These are phyloP conservation scores for Rhagophthalmus giganteus DNA, from an alignment of 2,888 invertebrate genomes.

Conservation along the genomic window DNA sequence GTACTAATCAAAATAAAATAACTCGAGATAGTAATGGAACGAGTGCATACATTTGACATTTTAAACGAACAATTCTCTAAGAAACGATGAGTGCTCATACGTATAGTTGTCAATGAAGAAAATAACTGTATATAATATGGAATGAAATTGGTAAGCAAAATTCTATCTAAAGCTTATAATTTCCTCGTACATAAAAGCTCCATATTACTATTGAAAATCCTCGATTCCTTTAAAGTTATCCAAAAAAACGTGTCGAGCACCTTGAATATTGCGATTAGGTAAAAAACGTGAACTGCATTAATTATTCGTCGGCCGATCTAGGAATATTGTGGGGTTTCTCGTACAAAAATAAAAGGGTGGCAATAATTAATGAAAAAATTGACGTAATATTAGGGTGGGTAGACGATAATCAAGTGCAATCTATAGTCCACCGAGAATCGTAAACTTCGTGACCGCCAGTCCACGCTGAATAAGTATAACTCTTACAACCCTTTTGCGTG, in stretches of 20 bases:
- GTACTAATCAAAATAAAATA: conserved; percentile 11
- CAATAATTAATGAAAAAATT: conserved; percentile 1
- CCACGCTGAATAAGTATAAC: too few relatives aligned
- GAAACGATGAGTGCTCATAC: conserved; percentile 7
- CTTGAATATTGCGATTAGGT: conserved; percentile 3
- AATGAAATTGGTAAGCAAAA: conserved; percentile 25
- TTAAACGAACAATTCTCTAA: conserved; percentile 1
- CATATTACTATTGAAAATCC: neutral
- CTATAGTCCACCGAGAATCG: neutral
- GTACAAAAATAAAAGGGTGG: neutral
- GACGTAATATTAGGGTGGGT: neutral
- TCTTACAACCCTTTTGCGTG: too few relatives aligned
- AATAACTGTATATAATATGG: conserved; percentile 12
- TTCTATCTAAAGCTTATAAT: neutral
- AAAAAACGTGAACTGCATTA: conserved; percentile 5
- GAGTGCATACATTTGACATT: conserved; percentile 14
- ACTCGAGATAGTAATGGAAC: conserved; percentile 21
- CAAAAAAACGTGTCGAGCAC: neutral
- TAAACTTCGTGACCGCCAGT: neutral
- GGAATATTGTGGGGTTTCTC: neutral
- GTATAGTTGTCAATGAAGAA: conserved; percentile 17
- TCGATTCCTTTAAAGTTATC: neutral
- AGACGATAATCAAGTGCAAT: neutral
- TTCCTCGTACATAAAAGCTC: too few relatives aligned
- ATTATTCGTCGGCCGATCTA: too few relatives aligned